Base-by-base conservation (phyloP, 2,113 vertebrate species). In the Eleginops maclovinus region DNA sequence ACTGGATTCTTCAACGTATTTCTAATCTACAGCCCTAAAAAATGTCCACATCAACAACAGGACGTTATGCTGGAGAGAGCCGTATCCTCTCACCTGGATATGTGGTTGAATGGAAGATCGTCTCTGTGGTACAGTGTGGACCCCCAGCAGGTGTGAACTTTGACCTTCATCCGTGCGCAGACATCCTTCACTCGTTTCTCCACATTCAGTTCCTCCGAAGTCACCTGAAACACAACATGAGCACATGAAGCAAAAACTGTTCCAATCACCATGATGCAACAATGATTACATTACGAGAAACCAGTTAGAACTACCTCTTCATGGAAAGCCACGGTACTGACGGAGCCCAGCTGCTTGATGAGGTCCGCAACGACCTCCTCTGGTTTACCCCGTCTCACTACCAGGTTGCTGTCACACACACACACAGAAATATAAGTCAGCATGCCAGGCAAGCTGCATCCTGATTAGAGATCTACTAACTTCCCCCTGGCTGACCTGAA, bases 91-190 rank as follows among this genome's bases (percentile, higher is more conserved):
- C 79, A 96, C 95, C 94, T 94, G 75, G 93, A 79, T 13, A 95
- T 88, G 68, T 94, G 93, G 14, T 66, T 75, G 75, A 96, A 95
- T 0, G 96, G 96, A 41, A 96, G 92, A 82, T 96, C 95, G 0
- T 96, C 95, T 80, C 84, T 87, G 69, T 96, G 96, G 67, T 95
- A 95, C 14, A 96, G 90, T 0, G 95, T 96, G 9, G 94, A 95
- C 1, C 94, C 94, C 95, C 96, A 96, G 79, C 95, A 95, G 0
- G 87, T 94, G 79, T 95, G 94, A 81, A 94, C 77, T 87, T 88
- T 93, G 79, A 96, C 94, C 9, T 95, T 91, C 0, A 93, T 90
- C 86, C 90, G 89, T 9, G 76, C 36, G 5, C 95, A 96, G 59
- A 95, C 89, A 51, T 92, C 92, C 68, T 81, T 94, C 61, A 96